Conservation (phyloP, 2,888 invertebrate genomes). For the Phorcus lineatus region DNA sequence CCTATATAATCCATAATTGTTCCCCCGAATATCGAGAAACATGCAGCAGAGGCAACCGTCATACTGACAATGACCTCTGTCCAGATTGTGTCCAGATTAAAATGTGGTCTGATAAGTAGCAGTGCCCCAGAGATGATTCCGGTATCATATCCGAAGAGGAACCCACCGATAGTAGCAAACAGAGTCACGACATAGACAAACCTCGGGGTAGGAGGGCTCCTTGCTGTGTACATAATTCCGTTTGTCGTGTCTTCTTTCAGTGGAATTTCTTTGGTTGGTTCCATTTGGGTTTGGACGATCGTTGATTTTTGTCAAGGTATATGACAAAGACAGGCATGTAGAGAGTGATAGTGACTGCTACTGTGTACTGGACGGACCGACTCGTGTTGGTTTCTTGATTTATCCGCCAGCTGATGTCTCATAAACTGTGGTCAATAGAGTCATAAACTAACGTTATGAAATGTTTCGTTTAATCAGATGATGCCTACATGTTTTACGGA, state of each 20-base stretch:
- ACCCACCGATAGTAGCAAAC: slow-evolving; percentile 73
- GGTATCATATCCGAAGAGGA: slow-evolving; percentile 76
- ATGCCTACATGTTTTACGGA: too few species aligned
- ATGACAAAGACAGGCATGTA: too few species aligned
- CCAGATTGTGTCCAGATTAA: slow-evolving; percentile 74
- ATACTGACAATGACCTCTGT: slow-evolving; percentile 77
- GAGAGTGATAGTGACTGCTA: too few species aligned
- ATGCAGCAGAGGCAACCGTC: slow-evolving; percentile 75
- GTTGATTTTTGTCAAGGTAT: neutral
- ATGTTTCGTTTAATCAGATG: too few species aligned
- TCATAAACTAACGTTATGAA: too few species aligned
- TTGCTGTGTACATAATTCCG: neutral
- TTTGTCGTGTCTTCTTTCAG: neutral
- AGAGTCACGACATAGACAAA: slow-evolving; percentile 47
- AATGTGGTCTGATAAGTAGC: slow-evolving; percentile 75
- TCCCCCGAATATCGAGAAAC: slow-evolving; percentile 74
- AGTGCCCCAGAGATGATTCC: slow-evolving; percentile 79
- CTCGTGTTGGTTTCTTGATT: too few species aligned
- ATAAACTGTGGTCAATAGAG: too few species aligned
- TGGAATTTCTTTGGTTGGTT: neutral
- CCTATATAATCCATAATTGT: slow-evolving; percentile 76
- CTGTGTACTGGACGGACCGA: too few species aligned
- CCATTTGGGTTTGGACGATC: neutral
- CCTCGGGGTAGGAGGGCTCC: neutral
- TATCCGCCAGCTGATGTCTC: too few species aligned